Conservation (phyloP, 1,140 invertebrate species). For the Plectrocnemia conspersa region DNA sequence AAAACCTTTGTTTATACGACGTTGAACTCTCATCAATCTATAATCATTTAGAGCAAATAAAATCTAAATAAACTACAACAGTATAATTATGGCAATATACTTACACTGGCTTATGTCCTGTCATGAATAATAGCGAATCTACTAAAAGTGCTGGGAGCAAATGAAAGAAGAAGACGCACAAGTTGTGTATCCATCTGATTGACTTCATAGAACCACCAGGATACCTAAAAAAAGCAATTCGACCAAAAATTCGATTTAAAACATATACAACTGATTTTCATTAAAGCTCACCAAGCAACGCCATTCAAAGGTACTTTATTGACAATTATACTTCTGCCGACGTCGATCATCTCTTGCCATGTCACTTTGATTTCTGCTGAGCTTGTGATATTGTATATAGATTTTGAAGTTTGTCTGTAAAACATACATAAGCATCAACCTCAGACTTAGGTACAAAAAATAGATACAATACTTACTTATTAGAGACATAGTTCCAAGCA, state of each 20-base stretch:
- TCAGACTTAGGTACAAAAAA: background rate
- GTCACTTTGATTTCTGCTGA: slow-evolving; percentile 78
- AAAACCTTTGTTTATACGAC: slow-evolving; percentile 73
- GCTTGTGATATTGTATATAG: slow-evolving; percentile 66
- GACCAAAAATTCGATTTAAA: slow-evolving; percentile 34
- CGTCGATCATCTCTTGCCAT: slow-evolving; percentile 75
- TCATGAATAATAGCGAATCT: slow-evolving; percentile 67
- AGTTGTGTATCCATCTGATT: slow-evolving; percentile 66
- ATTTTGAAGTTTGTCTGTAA: no score
- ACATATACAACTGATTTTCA: slow-evolving; percentile 33
- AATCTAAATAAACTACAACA: background rate
- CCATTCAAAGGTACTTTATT: slow-evolving; percentile 70
- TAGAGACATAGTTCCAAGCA: slow-evolving; percentile 59
- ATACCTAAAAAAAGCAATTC: slow-evolving; percentile 53
- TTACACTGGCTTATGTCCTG: slow-evolving; percentile 80
- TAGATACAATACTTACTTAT: slow-evolving; percentile 39
- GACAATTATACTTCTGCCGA: slow-evolving; percentile 72
- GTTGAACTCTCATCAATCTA: slow-evolving; percentile 69
- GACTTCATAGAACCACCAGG: slow-evolving; percentile 85
- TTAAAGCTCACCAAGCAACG: slow-evolving; percentile 60
- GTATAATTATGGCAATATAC: slow-evolving; percentile 34
- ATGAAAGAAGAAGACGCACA: slow-evolving; percentile 79
- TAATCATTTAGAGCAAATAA: slow-evolving; percentile 30
- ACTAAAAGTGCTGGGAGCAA: slow-evolving; percentile 78
- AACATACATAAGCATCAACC: background rate